Evolutionary conservation across 2,797 vertebrate species (phyloP).

Genomic region (Brotula barbata): DNA sequence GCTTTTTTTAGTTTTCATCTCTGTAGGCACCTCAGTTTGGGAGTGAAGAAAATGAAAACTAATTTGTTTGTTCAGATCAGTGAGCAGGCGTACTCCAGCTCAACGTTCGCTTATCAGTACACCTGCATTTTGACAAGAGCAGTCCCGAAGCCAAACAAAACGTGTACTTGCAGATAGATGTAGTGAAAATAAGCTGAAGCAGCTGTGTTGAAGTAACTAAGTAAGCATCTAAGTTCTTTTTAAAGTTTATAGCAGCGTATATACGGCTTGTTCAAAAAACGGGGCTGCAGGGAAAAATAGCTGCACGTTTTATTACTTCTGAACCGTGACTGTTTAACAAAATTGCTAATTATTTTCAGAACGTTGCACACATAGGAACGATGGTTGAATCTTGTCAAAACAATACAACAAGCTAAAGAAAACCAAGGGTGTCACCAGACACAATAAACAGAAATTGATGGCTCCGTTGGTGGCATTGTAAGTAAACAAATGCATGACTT

Average conservation of each 20-base stretch:
- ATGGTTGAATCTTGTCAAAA: conserved; percentile 29
- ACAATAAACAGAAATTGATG: too few relatives aligned
- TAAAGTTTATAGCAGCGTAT: conserved; percentile 8
- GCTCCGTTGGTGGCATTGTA: conserved; percentile 10
- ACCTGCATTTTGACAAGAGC: conserved; percentile 1
- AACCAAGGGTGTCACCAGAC: conserved; percentile 13
- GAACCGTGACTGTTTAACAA: conserved; percentile 38
- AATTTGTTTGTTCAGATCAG: background rate
- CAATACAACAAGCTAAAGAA: conserved; percentile 14
- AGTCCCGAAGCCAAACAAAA: conserved; percentile 9
- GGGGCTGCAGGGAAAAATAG: too few relatives aligned
- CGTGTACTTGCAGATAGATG: conserved; percentile 10
- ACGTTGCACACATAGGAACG: conserved; percentile 20
- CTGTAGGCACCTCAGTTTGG: background rate
- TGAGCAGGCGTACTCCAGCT: background rate
- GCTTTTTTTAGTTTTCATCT: background rate
- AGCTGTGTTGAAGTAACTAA: background rate
- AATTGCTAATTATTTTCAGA: conserved; percentile 37
- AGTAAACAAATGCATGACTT: too few relatives aligned
- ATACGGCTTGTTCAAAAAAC: too few relatives aligned
- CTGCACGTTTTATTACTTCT: conserved; percentile 15
- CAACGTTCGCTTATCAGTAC: conserved; percentile 1
- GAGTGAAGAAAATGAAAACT: background rate
- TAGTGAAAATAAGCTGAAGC: background rate
- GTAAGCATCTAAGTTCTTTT: conserved; percentile 6